Base-by-base conservation (phyloP, 2,797 vertebrate genomes). In the Pelodytes ibericus region DNA sequence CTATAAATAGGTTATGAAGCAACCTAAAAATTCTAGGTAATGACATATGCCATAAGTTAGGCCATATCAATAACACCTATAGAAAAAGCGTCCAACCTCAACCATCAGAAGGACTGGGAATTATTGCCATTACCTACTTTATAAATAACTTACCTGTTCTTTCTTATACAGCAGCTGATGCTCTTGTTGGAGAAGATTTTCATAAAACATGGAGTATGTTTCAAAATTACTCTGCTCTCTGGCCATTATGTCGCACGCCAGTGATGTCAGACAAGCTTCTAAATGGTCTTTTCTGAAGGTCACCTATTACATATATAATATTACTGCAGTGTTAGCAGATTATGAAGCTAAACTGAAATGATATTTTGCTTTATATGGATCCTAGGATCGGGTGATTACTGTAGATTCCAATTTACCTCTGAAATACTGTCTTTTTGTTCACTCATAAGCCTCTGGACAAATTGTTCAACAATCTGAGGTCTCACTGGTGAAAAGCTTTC, bases 171-270 rank as follows among this genome's bases (percentile, higher is more conserved):
- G 87, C 18, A 89, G 83, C 70, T 36, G 30, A 1, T 81, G 87
- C 9, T 87, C 26, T 27, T 91, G 91, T 70, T 84, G 88, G 67
- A 92, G 83, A 59, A 91, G 82, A 2, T 90, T 92, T 81, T 94
- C 91, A 1, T 92, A 92, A 81, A 91, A 92, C 84, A 85, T 87
- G 0, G 91, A 94, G 70, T 91, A 92, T 51, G 84, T 85, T 83
- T 91, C 83, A 41, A 92, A 94, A 84, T 79, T 87, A 79, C 86
- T 89, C 47, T 47, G 53, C 76, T 93, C 92, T 76, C 88, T 89
- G 56, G 84, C 88, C 83, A 83, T 88, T 80, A 92, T 76, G 1
- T 89, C 91, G 41, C 87, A 91, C 22, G 88, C 83, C 58, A 93
- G 82, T 18, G 84, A 70, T 22, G 83, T 78, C 51, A 94, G 84